Percentiles rank a stretch among this genome's conserved stretches.
Conservation (phyloP, 2,888 invertebrate genomes). For the Chromoteleia sp. region DNA sequence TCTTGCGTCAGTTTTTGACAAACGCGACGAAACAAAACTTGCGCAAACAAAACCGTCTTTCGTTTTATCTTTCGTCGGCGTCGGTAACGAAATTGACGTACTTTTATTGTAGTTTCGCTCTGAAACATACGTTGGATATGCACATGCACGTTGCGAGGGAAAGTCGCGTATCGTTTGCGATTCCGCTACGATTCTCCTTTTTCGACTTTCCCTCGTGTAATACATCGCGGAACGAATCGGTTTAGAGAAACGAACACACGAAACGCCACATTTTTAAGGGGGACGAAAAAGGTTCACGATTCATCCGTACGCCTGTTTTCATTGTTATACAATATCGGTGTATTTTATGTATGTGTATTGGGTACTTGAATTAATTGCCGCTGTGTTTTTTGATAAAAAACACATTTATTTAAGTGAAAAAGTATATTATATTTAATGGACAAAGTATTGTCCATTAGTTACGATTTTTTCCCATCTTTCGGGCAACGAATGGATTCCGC, state of each 20-base stretch:
- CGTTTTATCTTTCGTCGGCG: conserved; percentile 31
- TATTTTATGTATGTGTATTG: no score
- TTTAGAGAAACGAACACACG: conserved; percentile 19
- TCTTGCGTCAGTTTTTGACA: not conserved
- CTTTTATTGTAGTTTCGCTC: conserved; percentile 60
- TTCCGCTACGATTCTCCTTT: conserved; percentile 65
- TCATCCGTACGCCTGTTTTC: not conserved
- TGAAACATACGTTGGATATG: conserved; percentile 54
- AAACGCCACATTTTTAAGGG: not conserved
- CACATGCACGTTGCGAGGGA: conserved; percentile 59
- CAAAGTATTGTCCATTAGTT: no score
- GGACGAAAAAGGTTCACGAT: not conserved
- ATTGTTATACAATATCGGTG: not conserved
- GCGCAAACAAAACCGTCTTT: not conserved
- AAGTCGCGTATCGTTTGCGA: conserved; percentile 67
- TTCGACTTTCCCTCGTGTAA: conserved; percentile 68
- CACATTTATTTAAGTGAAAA: no score
- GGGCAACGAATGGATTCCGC: no score
- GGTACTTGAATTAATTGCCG: no score
- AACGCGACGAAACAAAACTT: not conserved
- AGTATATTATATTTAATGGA: no score
- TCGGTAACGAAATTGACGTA: conserved; percentile 38
- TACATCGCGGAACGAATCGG: conserved; percentile 31
- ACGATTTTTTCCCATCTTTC: no score
- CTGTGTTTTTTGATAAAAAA: no score